Evolutionary conservation across 92 coral and sea anemone species (phyloP), one percentile per base, ranked within the genome.

Genomic region (Muricea muricata): DNA sequence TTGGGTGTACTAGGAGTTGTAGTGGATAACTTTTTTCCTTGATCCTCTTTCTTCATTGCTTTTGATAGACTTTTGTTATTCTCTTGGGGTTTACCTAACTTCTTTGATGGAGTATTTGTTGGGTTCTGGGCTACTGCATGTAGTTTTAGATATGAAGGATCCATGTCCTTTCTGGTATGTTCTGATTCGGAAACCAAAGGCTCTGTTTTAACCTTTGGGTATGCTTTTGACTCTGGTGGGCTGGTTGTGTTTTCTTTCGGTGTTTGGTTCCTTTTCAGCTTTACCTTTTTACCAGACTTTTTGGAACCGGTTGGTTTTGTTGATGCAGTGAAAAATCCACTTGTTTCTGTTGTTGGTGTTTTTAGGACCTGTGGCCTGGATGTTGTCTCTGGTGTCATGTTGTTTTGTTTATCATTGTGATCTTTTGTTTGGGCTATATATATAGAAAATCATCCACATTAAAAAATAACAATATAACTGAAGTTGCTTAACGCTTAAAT

Each of bases 241-340:
- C 37, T 63, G 15, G 70, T 63, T 28, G 70, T 26, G n/a, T 63
- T 63, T 18, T 63, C 70, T 63, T 63, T 63, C 30, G 70, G 37
- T 32, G n/a, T 26, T 25, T 63, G 30, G 30, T 25, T 2, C 4
- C 14, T 8, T 63, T 30, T 32, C 0, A 30, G 37, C 39, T 63
- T 63, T 6, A 30, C 20, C 39, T 25, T 63, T 8, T 28, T 17
- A 26, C 30, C 30, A 39, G 37, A 25, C 30, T 63, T 63, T 52
- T 52, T 52, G 23, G 60, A 18, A 52, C 24, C 5, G 60, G 5
- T 20, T 32, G 12, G 30, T 63, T 10, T 26, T 13, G 23, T 26
- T 0, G n/a, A 17, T 63, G 18, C 23, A 17, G 35, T 10, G 15
- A 63, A 63, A 25, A 39, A 39, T 10, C 37, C 23, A 24, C 37